Percentiles rank a stretch among this genome's conserved stretches.
These are phyloP conservation scores for Protula sp. DNA, from an alignment of 2,888 invertebrate species.

Conservation along the genomic window DNA sequence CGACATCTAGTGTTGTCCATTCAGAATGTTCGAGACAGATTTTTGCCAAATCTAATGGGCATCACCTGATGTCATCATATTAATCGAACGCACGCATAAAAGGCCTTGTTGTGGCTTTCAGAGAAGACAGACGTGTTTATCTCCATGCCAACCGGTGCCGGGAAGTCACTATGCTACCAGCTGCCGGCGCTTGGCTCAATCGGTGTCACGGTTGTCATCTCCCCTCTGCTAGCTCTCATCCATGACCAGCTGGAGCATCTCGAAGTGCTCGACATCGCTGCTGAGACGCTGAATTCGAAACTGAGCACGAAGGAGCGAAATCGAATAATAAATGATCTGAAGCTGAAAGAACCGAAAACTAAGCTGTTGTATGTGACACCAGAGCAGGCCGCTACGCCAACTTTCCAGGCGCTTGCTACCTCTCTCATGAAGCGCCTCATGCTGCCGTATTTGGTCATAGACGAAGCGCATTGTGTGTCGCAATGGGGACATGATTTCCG, in stretches of 20 bases:
- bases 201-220: slow-evolving; percentile 83
- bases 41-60: too few relatives aligned
- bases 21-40: too few relatives aligned
- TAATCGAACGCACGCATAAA: too few relatives aligned
- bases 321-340: slow-evolving; percentile 67
- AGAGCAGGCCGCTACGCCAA: slow-evolving; percentile 80
- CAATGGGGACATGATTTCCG: slow-evolving; percentile 98
- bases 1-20: too few relatives aligned
- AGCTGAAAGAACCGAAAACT: slow-evolving; percentile 67
- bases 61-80: too few relatives aligned
- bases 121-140: slow-evolving; percentile 80
- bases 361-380: slow-evolving; percentile 92
- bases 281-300: slow-evolving; percentile 90
- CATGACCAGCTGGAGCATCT: slow-evolving; percentile 90
- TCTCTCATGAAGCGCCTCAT: slow-evolving; percentile 70
- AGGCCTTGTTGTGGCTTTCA: too few relatives aligned
- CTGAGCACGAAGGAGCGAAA: slow-evolving; percentile 72
- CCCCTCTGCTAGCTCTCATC: slow-evolving; percentile 91
- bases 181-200: slow-evolving; percentile 75
- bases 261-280: slow-evolving; percentile 68
- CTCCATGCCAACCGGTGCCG: slow-evolving; percentile 95
- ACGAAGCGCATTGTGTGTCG: slow-evolving; percentile 77
- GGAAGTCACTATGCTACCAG: slow-evolving; percentile 96
- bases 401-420: slow-evolving; percentile 58
- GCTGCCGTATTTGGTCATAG: slow-evolving; percentile 85